Evolutionary conservation across 2,797 vertebrate genomes (phyloP), one percentile per base, ranked within the genome.

Genomic region (Phalloptychus januarius): DNA sequence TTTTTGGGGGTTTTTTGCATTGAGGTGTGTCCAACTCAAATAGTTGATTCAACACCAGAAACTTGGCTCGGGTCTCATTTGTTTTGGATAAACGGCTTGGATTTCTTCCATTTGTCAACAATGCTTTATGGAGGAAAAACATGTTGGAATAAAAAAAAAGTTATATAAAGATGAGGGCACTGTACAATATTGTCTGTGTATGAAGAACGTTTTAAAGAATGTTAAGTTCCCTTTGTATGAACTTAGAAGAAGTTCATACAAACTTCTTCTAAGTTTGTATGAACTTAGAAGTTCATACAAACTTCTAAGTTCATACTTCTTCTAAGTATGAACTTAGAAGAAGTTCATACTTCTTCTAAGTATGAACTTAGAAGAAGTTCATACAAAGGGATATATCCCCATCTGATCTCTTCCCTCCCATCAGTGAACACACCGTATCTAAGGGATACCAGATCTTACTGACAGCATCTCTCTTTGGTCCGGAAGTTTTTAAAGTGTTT

Each of bases 41-140:
- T 40, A 40, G 16, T 65, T 81, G 23, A 77, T 33, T 83, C 76
- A 76, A 85, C 74, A 83, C 28, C 74, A 75, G 15, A 20, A 1
- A 67, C 76, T 77, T 50, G 28, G 31, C 33, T 75, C 20, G 2
- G 0, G 36, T 82, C 78, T 79, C 40, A 69, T 82, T 58, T 16
- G 54, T 74, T 48, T 83, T 5, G 3, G 38, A 77, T 54, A 77
- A 74, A 81, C 69, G 61, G 23, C 25, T 72, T 8, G 77, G 18
- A 79, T 79, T 80, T 58, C 5, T 1, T 65, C 15, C 40, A 71
- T 76, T 38, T 80, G 61, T 80, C 38, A 74, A 71, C n/a, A 36
- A 18, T 65, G 61, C 12, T 40, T 46, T 63, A 16, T 63, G 4
- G 4, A 74, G 48, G 7, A 54, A 42, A 16, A 80, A 46, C 1